These are phyloP conservation scores for Tympanoctomys barrerae DNA, from an alignment of 2,797 vertebrate genomes.

Conservation along the genomic window DNA sequence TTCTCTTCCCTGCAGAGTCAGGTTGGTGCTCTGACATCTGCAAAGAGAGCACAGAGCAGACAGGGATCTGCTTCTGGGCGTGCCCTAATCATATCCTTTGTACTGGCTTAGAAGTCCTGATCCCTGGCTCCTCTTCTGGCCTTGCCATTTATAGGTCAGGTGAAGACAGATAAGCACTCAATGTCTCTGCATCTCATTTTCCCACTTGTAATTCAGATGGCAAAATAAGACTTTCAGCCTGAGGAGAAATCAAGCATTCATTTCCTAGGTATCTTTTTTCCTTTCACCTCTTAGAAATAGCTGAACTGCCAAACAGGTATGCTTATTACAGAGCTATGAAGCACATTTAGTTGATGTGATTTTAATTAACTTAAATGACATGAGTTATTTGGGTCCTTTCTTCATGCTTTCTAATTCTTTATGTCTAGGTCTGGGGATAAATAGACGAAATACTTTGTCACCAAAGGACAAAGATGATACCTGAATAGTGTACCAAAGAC, in stretches of 20 bases:
- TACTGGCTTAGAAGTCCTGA: not conserved
- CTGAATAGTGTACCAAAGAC: not conserved
- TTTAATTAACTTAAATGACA: not conserved
- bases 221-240: not conserved
- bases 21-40: constrained; percentile 50
- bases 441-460: not conserved
- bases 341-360: not conserved
- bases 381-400: not conserved
- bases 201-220: not conserved
- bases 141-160: not conserved
- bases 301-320: not conserved
- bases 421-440: not conserved
- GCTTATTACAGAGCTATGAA: not conserved
- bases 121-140: not conserved
- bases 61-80: not conserved
- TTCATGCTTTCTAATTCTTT: constrained; percentile 14
- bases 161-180: not conserved
- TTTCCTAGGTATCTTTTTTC: not conserved
- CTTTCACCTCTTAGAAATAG: not conserved
- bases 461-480: not conserved
- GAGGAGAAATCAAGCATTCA: not conserved
- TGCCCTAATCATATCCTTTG: constrained; percentile 10
- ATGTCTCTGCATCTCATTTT: constrained; percentile 26
- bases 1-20: constrained; percentile 15
- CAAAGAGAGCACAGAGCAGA: constrained; percentile 8